Conservation (phyloP, 2,888 invertebrate species). For the Schizaphis graminum region DNA sequence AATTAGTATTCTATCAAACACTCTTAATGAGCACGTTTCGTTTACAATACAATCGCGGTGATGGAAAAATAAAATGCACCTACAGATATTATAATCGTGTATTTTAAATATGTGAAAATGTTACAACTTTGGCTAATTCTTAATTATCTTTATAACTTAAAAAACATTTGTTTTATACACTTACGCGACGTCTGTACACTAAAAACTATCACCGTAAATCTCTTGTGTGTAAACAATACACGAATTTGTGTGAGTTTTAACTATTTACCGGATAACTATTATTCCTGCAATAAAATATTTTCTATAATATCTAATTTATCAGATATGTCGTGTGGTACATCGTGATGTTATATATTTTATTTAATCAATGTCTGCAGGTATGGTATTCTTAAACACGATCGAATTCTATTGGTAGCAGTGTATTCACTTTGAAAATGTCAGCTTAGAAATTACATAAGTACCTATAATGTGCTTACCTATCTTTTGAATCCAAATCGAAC, state of each 20-base stretch:
- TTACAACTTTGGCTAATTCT: background rate
- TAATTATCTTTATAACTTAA: too few species aligned
- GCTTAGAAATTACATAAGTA: background rate
- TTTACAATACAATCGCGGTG: slow-evolving; percentile 26
- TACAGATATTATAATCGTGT: background rate
- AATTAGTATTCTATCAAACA: slow-evolving; percentile 18
- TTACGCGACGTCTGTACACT: background rate
- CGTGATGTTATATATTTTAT: background rate
- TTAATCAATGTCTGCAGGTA: background rate
- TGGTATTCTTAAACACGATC: background rate
- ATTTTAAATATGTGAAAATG: background rate
- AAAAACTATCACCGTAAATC: background rate
- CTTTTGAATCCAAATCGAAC: background rate
- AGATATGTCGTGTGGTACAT: background rate
- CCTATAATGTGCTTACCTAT: background rate
- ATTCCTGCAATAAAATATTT: background rate
- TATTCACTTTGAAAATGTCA: background rate
- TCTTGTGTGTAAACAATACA: background rate
- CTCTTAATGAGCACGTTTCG: slow-evolving; percentile 12
- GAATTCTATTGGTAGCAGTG: background rate
- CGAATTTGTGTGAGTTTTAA: background rate
- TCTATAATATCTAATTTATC: background rate
- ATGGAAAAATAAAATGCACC: background rate
- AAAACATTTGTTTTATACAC: background rate
- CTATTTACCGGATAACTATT: background rate